Conservation (phyloP, 2,797 vertebrate species). For the Ara ararauna region DNA sequence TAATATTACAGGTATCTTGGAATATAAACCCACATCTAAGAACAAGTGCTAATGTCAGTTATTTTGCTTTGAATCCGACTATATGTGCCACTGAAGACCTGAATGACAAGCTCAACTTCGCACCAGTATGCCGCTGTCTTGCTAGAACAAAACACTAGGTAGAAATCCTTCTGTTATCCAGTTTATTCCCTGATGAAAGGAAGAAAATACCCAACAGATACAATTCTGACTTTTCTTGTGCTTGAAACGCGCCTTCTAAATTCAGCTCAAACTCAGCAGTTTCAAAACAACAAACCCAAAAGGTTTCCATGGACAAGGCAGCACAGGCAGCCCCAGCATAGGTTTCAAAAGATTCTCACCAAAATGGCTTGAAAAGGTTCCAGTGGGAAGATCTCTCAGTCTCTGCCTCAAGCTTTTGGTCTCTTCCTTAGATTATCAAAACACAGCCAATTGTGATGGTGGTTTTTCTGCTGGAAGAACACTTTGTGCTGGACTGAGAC, state of each 20-base stretch:
- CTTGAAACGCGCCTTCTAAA: background rate
- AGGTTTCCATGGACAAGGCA: background rate
- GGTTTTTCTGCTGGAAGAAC: constrained; percentile 33
- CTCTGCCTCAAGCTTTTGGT: constrained; percentile 11
- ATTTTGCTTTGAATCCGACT: background rate
- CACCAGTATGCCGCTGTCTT: background rate
- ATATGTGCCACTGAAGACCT: fast-evolving
- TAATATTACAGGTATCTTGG: background rate
- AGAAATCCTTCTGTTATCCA: background rate
- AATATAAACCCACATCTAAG: background rate
- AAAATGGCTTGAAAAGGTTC: background rate
- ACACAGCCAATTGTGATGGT: constrained; percentile 22
- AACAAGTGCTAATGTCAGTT: background rate
- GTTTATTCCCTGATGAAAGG: background rate
- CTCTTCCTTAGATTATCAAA: constrained; percentile 11
- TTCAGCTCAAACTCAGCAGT: background rate
- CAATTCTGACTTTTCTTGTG: background rate
- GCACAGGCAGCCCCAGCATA: background rate
- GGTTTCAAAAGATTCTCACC: background rate
- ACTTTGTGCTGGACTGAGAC: constrained; percentile 38
- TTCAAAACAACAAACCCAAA: background rate
- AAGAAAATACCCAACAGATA: background rate
- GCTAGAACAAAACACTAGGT: background rate
- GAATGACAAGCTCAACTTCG: background rate
- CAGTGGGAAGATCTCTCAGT: background rate